Percentiles rank a stretch among this genome's conserved stretches.
Conservation (phyloP, 1,140 invertebrate species). For the Halesus radiatus region DNA sequence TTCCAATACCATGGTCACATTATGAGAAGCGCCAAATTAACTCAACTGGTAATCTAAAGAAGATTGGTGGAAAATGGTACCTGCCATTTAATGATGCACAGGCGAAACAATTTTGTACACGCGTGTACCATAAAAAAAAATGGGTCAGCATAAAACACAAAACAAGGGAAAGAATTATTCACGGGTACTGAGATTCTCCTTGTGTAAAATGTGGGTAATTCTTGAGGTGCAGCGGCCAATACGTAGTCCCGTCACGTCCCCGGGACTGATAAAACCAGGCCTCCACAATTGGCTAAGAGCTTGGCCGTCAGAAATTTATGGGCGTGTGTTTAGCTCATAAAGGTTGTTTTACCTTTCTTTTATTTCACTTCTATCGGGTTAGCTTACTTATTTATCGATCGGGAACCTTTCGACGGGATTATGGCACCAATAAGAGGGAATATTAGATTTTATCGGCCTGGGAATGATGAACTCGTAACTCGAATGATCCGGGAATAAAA, state of each 20-base stretch:
- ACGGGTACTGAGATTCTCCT: not conserved
- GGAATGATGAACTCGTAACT: constrained; percentile 29
- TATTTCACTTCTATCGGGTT: constrained; percentile 18
- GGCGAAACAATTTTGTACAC: too few relatives aligned
- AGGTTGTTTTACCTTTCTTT: constrained; percentile 27
- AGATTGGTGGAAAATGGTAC: too few relatives aligned
- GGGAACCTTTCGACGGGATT: constrained; percentile 12
- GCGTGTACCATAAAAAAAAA: too few relatives aligned
- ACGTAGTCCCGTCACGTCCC: not conserved
- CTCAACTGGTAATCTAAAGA: too few relatives aligned
- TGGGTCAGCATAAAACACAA: not conserved
- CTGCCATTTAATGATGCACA: too few relatives aligned
- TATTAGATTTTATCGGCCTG: constrained; percentile 28
- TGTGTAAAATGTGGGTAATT: too few relatives aligned
- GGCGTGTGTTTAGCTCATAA: constrained; percentile 30
- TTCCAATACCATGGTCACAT: too few relatives aligned
- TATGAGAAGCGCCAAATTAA: too few relatives aligned
- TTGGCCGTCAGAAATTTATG: constrained; percentile 31
- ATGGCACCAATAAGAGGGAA: constrained; percentile 35
- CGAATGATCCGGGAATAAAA: constrained; percentile 24
- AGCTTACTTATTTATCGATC: constrained; percentile 35
- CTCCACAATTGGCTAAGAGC: constrained; percentile 33
- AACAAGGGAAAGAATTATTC: constrained; percentile 1
- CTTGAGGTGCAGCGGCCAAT: not conserved
- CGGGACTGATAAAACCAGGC: not conserved